Evolutionary conservation across 2,113 vertebrate genomes (phyloP).

Genomic region (Vireo altiloquus): DNA sequence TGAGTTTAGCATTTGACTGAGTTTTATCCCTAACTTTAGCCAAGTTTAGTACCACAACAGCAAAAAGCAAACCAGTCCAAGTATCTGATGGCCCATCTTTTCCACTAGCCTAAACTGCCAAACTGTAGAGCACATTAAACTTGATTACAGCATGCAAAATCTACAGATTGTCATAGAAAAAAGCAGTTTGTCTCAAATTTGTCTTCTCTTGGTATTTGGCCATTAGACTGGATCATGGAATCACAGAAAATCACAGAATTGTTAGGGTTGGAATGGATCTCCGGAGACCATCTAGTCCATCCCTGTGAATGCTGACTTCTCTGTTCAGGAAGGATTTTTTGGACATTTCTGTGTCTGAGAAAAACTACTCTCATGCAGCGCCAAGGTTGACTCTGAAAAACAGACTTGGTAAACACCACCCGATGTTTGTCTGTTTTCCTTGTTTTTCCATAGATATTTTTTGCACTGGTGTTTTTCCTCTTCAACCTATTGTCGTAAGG

Average conservation of each 20-base stretch:
- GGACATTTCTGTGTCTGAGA: too few relatives aligned
- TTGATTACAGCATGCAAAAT: not conserved
- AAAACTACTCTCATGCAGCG: too few relatives aligned
- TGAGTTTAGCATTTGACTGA: not conserved
- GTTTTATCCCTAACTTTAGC: not conserved
- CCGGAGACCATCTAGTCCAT: not conserved
- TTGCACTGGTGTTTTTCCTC: too few relatives aligned
- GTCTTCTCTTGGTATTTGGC: not conserved
- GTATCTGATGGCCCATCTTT: not conserved
- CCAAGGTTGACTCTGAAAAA: too few relatives aligned
- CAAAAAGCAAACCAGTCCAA: not conserved
- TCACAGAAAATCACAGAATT: not conserved
- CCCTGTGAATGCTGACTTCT: too few relatives aligned
- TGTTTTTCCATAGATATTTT: too few relatives aligned
- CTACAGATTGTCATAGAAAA: not conserved
- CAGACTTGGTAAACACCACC: too few relatives aligned
- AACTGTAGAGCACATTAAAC: not conserved
- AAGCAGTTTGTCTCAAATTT: not conserved
- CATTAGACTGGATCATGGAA: not conserved
- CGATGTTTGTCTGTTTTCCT: too few relatives aligned
- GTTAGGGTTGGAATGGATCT: not conserved
- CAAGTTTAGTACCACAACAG: not conserved
- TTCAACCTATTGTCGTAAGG: too few relatives aligned
- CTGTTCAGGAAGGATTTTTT: too few relatives aligned
- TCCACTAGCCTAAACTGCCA: not conserved